Evolutionary conservation across 2,888 invertebrate species (phyloP), one percentile per base, ranked within the genome.

Genomic region (Trypoxylon attenuatum): DNA sequence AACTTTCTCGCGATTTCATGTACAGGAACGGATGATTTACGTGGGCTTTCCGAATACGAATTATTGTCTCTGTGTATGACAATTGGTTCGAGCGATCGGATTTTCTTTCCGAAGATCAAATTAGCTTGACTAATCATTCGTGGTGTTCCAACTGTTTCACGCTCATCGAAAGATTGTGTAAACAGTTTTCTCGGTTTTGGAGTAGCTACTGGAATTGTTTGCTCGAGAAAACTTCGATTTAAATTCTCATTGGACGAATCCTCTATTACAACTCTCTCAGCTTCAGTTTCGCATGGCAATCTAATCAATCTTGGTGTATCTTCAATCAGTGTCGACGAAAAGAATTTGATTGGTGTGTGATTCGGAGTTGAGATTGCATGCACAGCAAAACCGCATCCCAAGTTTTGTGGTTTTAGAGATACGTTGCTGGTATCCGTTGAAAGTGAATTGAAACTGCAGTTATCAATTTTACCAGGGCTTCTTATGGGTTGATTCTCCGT

Each of bases 301-400:
- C 15, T 52, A 21, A 38, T 56, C 5, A 0, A 0, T 5, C 23
- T 50, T 0, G 42, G 49, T 1, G 6, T 5, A 5, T 55, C 57
- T 21, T 61, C 54, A 29, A 47, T 27, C 5, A 61, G 10, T 2
- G 46, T 49, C 2, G 66, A 56, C 0, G 56, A 56, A 46, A 63
- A 49, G 1, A 58, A 1, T 2, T 23, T 19, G 8, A 25, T 5
- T 5, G 39, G 8, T 5, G 46, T 5, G 51, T 15, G 19, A 5
- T 68, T 55, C 0, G 69, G 69, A 0, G 57, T 67, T 1, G 73
- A 72, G 4, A 50, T 13, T 1, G 63, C 29, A 0, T 52, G 50
- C 1, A 57, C 5, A 2, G 54, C 52, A 23, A 70, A 59, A 1
- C 5, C 5, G 0, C 6, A 2, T 0, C 41, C 38, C 6, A 6